Evolutionary conservation across 2,113 vertebrate genomes (phyloP).

Genomic region (Loxodonta africana): DNA sequence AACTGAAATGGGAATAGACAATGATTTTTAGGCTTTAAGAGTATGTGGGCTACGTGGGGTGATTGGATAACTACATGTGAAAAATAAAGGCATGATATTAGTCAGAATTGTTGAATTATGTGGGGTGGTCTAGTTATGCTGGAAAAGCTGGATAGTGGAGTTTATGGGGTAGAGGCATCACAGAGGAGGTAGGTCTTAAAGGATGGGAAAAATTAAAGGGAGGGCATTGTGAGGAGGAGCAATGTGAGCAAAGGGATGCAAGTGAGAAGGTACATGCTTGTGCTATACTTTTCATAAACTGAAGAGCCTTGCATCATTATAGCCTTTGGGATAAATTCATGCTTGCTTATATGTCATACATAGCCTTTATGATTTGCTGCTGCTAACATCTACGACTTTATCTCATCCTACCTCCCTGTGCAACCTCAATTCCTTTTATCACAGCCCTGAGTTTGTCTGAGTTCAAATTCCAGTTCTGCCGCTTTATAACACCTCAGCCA

Average conservation of each 20-base stretch:
- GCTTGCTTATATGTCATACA: background rate
- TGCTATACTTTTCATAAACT: background rate
- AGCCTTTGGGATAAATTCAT: background rate
- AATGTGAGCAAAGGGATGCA: background rate
- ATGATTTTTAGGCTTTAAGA: background rate
- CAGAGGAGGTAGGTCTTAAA: background rate
- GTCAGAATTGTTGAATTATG: background rate
- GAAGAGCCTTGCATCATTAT: background rate
- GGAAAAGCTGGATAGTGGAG: background rate
- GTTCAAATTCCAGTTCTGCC: constrained; percentile 21
- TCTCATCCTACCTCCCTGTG: background rate
- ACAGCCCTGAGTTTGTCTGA: background rate
- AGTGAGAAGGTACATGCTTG: background rate
- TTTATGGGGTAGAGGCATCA: background rate
- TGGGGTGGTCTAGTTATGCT: background rate
- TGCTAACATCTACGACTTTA: background rate
- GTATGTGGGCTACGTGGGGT: background rate
- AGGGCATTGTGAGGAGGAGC: background rate
- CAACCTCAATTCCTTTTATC: background rate
- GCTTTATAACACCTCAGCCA: background rate
- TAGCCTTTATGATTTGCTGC: background rate
- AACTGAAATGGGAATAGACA: background rate
- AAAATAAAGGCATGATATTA: background rate
- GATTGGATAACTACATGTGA: background rate
- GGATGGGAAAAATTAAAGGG: background rate